phyloP scores from a whole-genome alignment of 1,140 invertebrate species.

The Araneus ventricosus region DNA sequence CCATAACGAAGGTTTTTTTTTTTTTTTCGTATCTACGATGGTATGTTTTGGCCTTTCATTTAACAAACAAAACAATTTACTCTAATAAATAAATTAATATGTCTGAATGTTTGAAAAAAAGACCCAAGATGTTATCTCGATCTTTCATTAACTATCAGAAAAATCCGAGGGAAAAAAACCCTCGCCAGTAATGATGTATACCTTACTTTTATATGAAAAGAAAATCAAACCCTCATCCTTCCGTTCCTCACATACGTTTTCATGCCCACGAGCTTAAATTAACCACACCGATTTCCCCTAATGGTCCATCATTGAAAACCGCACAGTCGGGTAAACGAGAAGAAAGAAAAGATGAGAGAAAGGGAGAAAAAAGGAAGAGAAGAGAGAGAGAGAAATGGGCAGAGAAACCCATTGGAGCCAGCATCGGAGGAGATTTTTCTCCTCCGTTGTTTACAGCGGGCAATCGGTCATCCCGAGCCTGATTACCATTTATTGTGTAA shows the following conservation, averaged over 20 bases:
- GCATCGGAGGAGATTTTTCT: constrained; percentile 30
- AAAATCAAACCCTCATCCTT: background rate
- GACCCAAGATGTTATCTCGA: too few species aligned
- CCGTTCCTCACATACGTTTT: background rate
- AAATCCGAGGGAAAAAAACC: background rate
- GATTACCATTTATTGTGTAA: constrained; percentile 73
- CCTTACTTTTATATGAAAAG: background rate
- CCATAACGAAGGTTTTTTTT: too few species aligned
- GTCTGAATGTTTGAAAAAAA: too few species aligned
- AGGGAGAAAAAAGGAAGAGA: background rate
- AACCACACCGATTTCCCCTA: background rate
- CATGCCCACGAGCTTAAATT: constrained; percentile 26
- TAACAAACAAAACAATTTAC: too few species aligned
- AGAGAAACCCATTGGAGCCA: constrained; percentile 29
- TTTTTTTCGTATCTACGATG: too few species aligned
- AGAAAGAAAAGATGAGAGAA: background rate
- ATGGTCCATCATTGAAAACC: constrained; percentile 52
- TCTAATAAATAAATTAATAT: too few species aligned
- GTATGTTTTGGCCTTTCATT: too few species aligned
- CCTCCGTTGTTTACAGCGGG: constrained; percentile 7
- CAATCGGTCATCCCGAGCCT: constrained; percentile 55
- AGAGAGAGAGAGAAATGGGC: background rate
- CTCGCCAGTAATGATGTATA: background rate
- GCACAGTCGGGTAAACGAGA: background rate
- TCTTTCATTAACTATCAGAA: too few species aligned